phyloP scores from a whole-genome alignment of 2,888 invertebrate genomes.

The Phyllotreta cruciferae region DNA sequence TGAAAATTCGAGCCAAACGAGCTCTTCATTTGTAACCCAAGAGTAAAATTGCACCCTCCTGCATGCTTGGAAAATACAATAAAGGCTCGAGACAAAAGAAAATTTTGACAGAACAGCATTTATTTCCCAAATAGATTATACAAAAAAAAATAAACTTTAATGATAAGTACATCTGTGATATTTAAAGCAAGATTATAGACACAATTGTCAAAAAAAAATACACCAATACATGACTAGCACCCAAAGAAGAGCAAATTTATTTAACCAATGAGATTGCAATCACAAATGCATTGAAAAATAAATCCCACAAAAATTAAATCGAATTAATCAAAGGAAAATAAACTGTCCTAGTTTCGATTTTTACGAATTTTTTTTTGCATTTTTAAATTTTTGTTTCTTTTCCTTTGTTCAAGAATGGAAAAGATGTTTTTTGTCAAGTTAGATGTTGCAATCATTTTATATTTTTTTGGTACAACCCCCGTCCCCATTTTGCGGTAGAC shows the following conservation, averaged over 20 bases:
- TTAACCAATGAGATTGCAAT: constrained; percentile 34
- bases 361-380: constrained; percentile 58
- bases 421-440: constrained; percentile 51
- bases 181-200: constrained; percentile 33
- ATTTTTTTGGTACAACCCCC: constrained; percentile 54
- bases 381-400: constrained; percentile 50
- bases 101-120: constrained; percentile 48
- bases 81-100: constrained; percentile 18
- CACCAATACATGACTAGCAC: constrained; percentile 48
- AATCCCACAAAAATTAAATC: constrained; percentile 29
- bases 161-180: constrained; percentile 43
- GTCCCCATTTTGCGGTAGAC: constrained; percentile 36
- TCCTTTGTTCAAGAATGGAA: constrained; percentile 60
- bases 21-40: neutral
- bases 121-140: constrained; percentile 52
- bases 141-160: constrained; percentile 44
- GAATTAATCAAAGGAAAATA: constrained; percentile 48
- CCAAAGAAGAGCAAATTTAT: constrained; percentile 41
- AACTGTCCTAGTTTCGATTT: constrained; percentile 54
- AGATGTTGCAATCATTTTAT: constrained; percentile 56
- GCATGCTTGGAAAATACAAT: too few species aligned
- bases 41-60: too few species aligned
- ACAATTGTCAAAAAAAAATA: constrained; percentile 34
- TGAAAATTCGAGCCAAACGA: too few species aligned
- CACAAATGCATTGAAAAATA: constrained; percentile 32